Evolutionary conservation across 2,797 vertebrate species (phyloP).

Genomic region (Oreortyx pictus): DNA sequence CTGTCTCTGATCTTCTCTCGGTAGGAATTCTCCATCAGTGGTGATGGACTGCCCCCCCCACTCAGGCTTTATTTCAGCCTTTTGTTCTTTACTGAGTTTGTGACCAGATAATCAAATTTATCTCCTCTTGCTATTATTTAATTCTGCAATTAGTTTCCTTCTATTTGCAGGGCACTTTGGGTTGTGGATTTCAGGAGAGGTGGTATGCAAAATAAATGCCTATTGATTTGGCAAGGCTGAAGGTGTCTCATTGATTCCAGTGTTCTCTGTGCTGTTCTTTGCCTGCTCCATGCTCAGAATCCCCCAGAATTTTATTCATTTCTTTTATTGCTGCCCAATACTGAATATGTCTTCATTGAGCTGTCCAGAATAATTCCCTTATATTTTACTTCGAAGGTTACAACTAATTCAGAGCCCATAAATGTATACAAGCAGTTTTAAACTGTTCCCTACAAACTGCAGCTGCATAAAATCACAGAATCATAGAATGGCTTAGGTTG

Average conservation of each 20-base stretch:
- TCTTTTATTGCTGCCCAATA: background rate
- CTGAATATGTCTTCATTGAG: background rate
- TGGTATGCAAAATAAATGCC: background rate
- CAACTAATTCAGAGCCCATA: background rate
- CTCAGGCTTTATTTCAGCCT: background rate
- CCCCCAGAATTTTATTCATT: background rate
- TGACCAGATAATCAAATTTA: slow-evolving; percentile 16
- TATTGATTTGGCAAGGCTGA: slow-evolving; percentile 24
- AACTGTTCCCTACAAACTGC: slow-evolving; percentile 1
- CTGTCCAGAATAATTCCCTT: background rate
- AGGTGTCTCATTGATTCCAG: slow-evolving; percentile 32
- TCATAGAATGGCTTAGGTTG: too few relatives aligned
- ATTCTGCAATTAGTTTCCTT: slow-evolving; percentile 38
- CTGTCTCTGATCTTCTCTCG: background rate
- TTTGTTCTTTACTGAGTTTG: background rate
- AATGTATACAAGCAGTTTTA: slow-evolving; percentile 18
- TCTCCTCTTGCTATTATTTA: slow-evolving; percentile 46
- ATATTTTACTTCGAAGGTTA: background rate
- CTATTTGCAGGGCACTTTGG: slow-evolving; percentile 17
- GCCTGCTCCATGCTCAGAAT: background rate
- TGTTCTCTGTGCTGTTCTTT: slow-evolving; percentile 2
- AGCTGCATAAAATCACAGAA: too few relatives aligned
- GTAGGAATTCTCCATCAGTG: background rate
- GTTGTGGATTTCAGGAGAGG: slow-evolving; percentile 19
- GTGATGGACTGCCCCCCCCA: background rate